phyloP scores from a whole-genome alignment of 2,888 invertebrate species.

The Ceratothoa steindachneri region DNA sequence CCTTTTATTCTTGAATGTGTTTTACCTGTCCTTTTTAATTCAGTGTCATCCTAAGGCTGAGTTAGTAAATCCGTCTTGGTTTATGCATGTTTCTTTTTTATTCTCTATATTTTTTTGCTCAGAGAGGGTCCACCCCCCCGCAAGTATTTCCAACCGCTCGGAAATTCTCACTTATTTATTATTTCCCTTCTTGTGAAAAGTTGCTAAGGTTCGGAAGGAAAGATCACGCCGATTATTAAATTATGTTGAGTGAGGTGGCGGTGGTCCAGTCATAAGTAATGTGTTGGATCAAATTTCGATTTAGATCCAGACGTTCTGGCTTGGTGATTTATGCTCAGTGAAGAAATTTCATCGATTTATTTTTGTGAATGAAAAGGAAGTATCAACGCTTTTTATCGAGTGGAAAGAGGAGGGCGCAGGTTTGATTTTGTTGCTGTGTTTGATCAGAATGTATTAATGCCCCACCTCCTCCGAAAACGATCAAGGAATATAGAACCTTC shows the following conservation, averaged over 20 bases:
- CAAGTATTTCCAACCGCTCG: not conserved
- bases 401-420: too few relatives aligned
- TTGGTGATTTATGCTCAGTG: too few relatives aligned
- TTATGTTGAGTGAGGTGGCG: too few relatives aligned
- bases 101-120: not conserved
- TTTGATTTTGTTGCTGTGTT: too few relatives aligned
- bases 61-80: not conserved
- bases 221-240: too few relatives aligned
- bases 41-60: not conserved
- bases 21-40: not conserved
- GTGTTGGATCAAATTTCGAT: too few relatives aligned
- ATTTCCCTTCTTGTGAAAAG: not conserved
- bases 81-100: not conserved
- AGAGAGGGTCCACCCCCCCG: not conserved
- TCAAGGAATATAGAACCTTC: too few relatives aligned
- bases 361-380: not conserved
- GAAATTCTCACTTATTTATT: not conserved
- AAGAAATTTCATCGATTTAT: not conserved
- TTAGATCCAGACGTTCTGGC: too few relatives aligned
- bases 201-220: not conserved
- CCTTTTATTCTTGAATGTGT: not conserved
- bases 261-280: too few relatives aligned
- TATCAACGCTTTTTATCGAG: too few relatives aligned
- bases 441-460: too few relatives aligned
- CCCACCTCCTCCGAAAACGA: too few relatives aligned